These are phyloP conservation scores for Vombatus ursinus DNA, from an alignment of 2,113 vertebrate genomes.

Conservation along the genomic window DNA sequence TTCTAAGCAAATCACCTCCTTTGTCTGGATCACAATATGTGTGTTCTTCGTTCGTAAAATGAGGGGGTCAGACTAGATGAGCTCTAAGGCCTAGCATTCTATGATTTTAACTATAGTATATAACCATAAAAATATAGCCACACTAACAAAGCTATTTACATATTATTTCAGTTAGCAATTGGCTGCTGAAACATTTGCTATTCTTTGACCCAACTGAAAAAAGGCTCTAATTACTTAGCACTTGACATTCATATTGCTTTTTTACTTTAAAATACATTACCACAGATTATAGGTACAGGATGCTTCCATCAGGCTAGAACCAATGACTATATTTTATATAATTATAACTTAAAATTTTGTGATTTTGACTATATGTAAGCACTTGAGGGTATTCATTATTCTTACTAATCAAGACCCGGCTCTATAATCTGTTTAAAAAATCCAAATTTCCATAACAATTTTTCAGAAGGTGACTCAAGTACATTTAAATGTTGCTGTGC, in stretches of 20 bases:
- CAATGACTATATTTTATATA: background rate
- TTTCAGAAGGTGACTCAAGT: conserved; percentile 31
- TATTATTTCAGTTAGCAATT: conserved; percentile 27
- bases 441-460: background rate
- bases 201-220: conserved; percentile 22
- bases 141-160: conserved; percentile 40
- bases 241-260: background rate
- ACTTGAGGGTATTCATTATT: conserved; percentile 11
- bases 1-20: background rate
- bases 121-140: background rate
- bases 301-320: background rate
- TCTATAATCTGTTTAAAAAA: conserved; percentile 43
- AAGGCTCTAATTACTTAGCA: conserved; percentile 39
- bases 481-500: conserved; percentile 11
- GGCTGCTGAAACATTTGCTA: background rate
- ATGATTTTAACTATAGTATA: background rate
- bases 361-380: background rate
- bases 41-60: background rate
- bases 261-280: background rate
- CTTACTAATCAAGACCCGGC: conserved; percentile 46
- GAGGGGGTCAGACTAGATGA: background rate
- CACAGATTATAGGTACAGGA: background rate
- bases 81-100: conserved; percentile 10
- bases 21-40: conserved; percentile 27
- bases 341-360: background rate